These are phyloP conservation scores for Malurus elegans DNA, from an alignment of 2,113 vertebrate species.

Conservation along the genomic window DNA sequence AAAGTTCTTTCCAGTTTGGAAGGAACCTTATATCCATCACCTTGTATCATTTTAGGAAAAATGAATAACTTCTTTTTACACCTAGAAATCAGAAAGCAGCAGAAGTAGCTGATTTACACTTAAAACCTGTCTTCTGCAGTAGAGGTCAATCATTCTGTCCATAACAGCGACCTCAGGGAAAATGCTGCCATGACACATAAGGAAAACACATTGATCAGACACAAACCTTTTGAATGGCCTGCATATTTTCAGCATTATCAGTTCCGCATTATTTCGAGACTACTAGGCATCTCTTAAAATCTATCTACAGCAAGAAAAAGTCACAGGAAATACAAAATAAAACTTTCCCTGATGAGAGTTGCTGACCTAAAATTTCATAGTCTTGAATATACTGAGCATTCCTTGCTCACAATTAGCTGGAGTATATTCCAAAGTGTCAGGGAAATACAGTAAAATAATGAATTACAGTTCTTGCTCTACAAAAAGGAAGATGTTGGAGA, in stretches of 20 bases:
- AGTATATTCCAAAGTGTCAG: not conserved
- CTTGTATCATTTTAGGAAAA: not conserved
- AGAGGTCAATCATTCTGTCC: not conserved
- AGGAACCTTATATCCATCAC: not conserved
- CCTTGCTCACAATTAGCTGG: not conserved
- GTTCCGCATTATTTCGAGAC: constrained; percentile 54
- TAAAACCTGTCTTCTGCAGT: not conserved
- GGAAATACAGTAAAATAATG: not conserved
- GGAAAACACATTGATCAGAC: not conserved
- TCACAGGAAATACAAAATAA: not conserved
- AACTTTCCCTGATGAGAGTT: not conserved
- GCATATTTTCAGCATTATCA: not conserved
- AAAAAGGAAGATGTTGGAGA: not conserved
- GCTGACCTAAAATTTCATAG: not conserved
- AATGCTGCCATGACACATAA: not conserved
- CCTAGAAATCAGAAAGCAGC: not conserved
- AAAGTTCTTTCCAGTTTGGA: not conserved
- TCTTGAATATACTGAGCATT: not conserved
- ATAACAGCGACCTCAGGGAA: not conserved
- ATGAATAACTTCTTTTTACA: not conserved
- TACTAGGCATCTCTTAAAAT: not conserved
- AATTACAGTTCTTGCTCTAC: not conserved
- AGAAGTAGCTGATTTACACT: not conserved
- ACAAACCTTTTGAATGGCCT: not conserved
- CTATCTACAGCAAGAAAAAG: not conserved